A percentile compares a stretch with the other conserved stretches of the same genome.
Evolutionary conservation across 2,888 invertebrate genomes (phyloP).

Genomic region (Tupiocoris notatus): DNA sequence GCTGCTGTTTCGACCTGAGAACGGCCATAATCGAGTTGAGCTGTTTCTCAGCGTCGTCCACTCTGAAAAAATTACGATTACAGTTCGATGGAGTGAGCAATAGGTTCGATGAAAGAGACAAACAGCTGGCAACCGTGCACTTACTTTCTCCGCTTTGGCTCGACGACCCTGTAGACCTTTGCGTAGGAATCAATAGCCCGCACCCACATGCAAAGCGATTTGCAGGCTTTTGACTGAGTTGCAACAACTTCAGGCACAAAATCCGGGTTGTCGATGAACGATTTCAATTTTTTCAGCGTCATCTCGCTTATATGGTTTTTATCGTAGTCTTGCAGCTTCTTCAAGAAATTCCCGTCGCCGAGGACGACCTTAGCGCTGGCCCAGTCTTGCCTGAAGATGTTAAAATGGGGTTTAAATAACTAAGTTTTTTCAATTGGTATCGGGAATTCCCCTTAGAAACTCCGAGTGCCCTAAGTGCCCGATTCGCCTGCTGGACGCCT

Average conservation of each 20-base stretch:
- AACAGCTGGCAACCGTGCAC: slow-evolving; percentile 48
- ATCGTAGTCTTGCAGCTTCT: slow-evolving; percentile 77
- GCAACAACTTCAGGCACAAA: slow-evolving; percentile 81
- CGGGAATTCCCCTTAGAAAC: too few relatives aligned
- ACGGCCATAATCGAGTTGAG: slow-evolving; percentile 73
- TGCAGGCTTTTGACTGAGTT: slow-evolving; percentile 83
- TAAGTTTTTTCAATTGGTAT: too few relatives aligned
- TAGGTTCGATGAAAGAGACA: too few relatives aligned
- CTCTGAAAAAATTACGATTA: slow-evolving; percentile 53
- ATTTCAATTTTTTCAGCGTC: slow-evolving; percentile 73
- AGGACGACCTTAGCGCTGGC: slow-evolving; percentile 75
- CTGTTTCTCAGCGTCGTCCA: slow-evolving; percentile 75
- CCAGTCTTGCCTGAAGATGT: slow-evolving; percentile 63
- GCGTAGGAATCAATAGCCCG: slow-evolving; percentile 86
- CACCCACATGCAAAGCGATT: slow-evolving; percentile 90
- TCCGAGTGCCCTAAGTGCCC: too few relatives aligned
- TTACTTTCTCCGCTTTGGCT: slow-evolving; percentile 80
- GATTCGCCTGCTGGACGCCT: too few relatives aligned
- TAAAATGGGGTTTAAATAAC: too few relatives aligned
- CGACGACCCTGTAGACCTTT: slow-evolving; percentile 80
- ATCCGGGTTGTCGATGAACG: slow-evolving; percentile 80
- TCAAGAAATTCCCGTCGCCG: slow-evolving; percentile 79
- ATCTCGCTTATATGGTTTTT: slow-evolving; percentile 82
- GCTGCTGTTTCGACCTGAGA: slow-evolving; percentile 75
- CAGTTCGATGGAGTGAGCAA: neutral